Evolutionary conservation across 2,797 vertebrate genomes (phyloP).

Genomic region (Iguana delicatissima): DNA sequence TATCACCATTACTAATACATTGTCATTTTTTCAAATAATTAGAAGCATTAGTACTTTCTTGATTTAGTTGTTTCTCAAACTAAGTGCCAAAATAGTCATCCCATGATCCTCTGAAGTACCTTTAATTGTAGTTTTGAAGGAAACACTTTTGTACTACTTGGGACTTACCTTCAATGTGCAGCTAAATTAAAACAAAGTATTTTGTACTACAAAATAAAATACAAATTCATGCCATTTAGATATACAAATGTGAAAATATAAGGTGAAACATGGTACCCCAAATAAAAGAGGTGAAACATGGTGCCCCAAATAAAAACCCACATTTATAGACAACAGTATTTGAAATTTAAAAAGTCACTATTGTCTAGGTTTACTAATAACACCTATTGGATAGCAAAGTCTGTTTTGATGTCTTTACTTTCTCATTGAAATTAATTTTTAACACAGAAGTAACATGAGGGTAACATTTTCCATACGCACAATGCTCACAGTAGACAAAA

Average conservation of each 20-base stretch:
- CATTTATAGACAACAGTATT: not conserved
- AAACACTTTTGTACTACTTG: conserved; percentile 64
- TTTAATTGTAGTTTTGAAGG: conserved; percentile 74
- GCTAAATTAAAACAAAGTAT: conserved; percentile 50
- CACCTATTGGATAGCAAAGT: no score
- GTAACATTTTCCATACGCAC: conserved; percentile 9
- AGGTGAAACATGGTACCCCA: conserved; percentile 7
- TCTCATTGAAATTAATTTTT: not conserved
- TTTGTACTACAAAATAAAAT: conserved; percentile 47
- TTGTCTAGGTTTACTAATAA: not conserved
- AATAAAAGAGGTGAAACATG: conserved; percentile 20
- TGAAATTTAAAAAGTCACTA: not conserved
- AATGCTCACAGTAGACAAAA: conserved; percentile 42
- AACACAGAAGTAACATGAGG: conserved; percentile 30
- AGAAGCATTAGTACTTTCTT: conserved; percentile 70
- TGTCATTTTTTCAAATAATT: conserved; percentile 79
- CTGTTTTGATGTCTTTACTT: not conserved
- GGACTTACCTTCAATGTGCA: conserved; percentile 58
- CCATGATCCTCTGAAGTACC: conserved; percentile 78
- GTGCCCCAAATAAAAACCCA: conserved; percentile 18
- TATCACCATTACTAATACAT: conserved; percentile 66
- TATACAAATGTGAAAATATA: not conserved
- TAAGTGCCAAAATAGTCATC: conserved; percentile 76
- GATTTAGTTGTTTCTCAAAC: conserved; percentile 82
- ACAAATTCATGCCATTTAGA: no score